These are phyloP conservation scores for Hippoglossus stenolepis DNA, from an alignment of 2,113 vertebrate genomes.

Conservation along the genomic window DNA sequence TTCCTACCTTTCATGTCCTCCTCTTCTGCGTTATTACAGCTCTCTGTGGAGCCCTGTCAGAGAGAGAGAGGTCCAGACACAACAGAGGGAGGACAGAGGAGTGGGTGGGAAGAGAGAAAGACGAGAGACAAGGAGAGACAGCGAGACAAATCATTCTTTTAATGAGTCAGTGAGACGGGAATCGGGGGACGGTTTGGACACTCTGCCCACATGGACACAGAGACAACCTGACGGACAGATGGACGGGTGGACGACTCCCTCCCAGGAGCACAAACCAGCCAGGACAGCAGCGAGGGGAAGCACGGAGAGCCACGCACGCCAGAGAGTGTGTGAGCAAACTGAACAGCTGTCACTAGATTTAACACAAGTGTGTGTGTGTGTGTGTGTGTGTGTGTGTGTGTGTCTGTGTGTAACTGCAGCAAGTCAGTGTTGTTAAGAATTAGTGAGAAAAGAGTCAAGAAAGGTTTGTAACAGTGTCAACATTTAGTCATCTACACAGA, in stretches of 20 bases:
- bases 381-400: too few relatives aligned
- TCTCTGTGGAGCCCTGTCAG: slow-evolving; percentile 95
- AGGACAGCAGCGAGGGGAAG: slow-evolving; percentile 46
- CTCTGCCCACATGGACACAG: slow-evolving; percentile 32
- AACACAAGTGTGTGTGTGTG: background rate
- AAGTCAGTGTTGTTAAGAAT: too few relatives aligned
- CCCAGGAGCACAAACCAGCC: slow-evolving; percentile 82
- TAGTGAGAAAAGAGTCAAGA: too few relatives aligned
- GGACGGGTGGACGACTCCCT: slow-evolving; percentile 50
- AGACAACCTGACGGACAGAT: slow-evolving; percentile 51
- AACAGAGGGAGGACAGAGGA: slow-evolving; percentile 15
- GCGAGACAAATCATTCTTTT: slow-evolving; percentile 4
- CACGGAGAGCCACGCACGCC: too few relatives aligned
- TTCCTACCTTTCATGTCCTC: slow-evolving; percentile 98
- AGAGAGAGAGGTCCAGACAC: slow-evolving; percentile 17
- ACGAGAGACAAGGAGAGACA: slow-evolving; percentile 3
- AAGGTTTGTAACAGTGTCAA: too few relatives aligned
- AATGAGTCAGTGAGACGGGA: slow-evolving; percentile 3
- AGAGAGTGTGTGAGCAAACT: too few relatives aligned
- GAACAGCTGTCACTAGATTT: too few relatives aligned
- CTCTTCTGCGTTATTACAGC: slow-evolving; percentile 97
- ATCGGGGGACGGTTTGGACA: slow-evolving; percentile 13
- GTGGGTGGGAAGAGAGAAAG: slow-evolving; percentile 4
- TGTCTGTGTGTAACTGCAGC: too few relatives aligned
- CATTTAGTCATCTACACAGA: too few relatives aligned